Evolutionary conservation across 2,888 invertebrate genomes (phyloP).

Genomic region (Dryobotodes eremita): DNA sequence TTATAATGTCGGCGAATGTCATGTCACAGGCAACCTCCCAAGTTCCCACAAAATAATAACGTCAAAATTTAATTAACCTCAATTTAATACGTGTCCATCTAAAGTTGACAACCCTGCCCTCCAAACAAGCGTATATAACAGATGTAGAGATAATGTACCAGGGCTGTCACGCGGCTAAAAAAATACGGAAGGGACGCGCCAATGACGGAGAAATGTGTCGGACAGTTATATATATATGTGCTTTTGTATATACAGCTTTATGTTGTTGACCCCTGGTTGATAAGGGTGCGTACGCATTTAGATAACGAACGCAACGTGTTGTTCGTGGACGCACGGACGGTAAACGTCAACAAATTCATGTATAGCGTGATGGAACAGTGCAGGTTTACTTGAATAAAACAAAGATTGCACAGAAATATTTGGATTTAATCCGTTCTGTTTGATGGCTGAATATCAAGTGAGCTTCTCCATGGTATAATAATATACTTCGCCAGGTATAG

Average conservation of each 20-base stretch:
- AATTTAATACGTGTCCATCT: constrained; percentile 22
- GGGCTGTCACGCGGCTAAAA: constrained; percentile 53
- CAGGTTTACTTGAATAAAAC: no score
- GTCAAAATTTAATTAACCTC: constrained; percentile 10
- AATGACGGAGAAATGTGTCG: constrained; percentile 55
- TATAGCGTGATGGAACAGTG: no score
- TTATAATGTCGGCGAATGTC: not conserved
- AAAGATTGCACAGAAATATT: no score
- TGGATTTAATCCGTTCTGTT: no score
- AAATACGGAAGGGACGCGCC: constrained; percentile 55
- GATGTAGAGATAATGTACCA: constrained; percentile 61
- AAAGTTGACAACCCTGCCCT: constrained; percentile 30
- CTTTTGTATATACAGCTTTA: constrained; percentile 23
- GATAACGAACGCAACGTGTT: not conserved
- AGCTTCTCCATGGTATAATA: no score
- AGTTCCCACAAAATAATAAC: not conserved
- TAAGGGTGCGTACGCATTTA: constrained; percentile 21
- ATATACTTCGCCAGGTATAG: no score
- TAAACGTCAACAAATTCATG: not conserved
- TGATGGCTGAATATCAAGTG: no score
- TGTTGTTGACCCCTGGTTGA: constrained; percentile 36
- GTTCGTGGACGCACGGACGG: no score
- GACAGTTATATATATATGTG: constrained; percentile 31
- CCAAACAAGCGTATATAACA: constrained; percentile 52
- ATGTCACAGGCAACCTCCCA: not conserved